Conservation (phyloP, 37 sponge, comb jelly and placozoan species). For the Dysidea cf. avara region DNA sequence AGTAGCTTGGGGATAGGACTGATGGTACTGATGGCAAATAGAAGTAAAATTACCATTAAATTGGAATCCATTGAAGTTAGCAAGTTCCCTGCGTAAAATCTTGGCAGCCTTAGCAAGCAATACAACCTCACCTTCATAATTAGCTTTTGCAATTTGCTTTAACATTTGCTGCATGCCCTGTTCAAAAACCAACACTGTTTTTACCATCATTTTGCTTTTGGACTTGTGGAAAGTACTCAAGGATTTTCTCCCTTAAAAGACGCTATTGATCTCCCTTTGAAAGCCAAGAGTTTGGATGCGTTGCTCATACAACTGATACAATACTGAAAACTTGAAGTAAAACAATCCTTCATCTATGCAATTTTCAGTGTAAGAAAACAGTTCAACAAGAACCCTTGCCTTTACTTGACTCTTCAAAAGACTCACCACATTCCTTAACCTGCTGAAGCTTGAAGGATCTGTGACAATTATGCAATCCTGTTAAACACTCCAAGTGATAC, state of each 20-base stretch:
- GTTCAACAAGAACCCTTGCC: constrained; percentile 26
- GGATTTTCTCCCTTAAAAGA: constrained; percentile 12
- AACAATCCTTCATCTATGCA: constrained; percentile 15
- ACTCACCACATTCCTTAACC: neutral
- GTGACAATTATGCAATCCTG: constrained; percentile 4
- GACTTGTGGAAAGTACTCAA: constrained; percentile 7
- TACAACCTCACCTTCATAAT: constrained; percentile 10
- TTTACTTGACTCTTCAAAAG: neutral
- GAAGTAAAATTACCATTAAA: constrained; percentile 11
- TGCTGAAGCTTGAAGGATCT: constrained; percentile 1
- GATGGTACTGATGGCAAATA: constrained; percentile 13
- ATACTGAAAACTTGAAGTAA: constrained; percentile 10
- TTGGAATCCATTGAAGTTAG: neutral
- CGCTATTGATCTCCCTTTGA: too few relatives aligned
- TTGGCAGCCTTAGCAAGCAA: constrained; percentile 2
- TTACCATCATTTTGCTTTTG: constrained; percentile 33
- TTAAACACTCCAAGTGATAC: constrained; percentile 12
- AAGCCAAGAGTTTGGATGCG: neutral
- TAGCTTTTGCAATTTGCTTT: constrained; percentile 1
- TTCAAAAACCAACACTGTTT: constrained; percentile 16
- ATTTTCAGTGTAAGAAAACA: constrained; percentile 1
- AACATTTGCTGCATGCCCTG: constrained; percentile 28
- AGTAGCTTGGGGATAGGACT: neutral
- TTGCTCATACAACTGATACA: constrained; percentile 13
- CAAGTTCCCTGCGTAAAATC: constrained; percentile 1